Evolutionary conservation across 2,113 vertebrate species (phyloP).

Genomic region (Strix aluco): DNA sequence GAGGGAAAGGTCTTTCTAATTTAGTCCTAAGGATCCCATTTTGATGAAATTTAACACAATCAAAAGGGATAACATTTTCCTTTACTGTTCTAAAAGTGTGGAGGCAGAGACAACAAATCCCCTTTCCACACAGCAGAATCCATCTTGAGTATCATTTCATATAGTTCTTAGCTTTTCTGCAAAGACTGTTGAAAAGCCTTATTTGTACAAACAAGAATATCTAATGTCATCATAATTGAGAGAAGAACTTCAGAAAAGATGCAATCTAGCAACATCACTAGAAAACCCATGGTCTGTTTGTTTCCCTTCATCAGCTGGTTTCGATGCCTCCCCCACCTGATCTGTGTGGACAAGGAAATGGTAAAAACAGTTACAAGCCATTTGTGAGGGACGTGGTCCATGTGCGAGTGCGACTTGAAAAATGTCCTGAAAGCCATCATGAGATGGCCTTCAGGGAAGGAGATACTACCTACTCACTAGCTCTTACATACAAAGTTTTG

Average conservation of each 20-base stretch:
- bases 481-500: neutral
- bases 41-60: neutral
- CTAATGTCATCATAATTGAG: neutral
- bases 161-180: neutral
- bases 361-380: neutral
- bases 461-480: neutral
- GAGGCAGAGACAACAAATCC: neutral
- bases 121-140: neutral
- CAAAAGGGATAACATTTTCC: neutral
- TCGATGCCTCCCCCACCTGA: neutral
- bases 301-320: neutral
- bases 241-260: neutral
- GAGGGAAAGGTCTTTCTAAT: neutral
- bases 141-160: neutral
- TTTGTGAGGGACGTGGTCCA: neutral
- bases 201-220: neutral
- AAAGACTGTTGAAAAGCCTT: neutral
- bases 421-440: neutral
- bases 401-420: neutral
- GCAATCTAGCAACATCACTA: neutral
- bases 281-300: neutral
- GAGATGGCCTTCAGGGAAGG: neutral
- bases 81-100: neutral
- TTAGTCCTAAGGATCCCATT: neutral
- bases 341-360: neutral